These are phyloP conservation scores for Calliphora vomitoria DNA, from an alignment of 2,888 invertebrate genomes.

Conservation along the genomic window DNA sequence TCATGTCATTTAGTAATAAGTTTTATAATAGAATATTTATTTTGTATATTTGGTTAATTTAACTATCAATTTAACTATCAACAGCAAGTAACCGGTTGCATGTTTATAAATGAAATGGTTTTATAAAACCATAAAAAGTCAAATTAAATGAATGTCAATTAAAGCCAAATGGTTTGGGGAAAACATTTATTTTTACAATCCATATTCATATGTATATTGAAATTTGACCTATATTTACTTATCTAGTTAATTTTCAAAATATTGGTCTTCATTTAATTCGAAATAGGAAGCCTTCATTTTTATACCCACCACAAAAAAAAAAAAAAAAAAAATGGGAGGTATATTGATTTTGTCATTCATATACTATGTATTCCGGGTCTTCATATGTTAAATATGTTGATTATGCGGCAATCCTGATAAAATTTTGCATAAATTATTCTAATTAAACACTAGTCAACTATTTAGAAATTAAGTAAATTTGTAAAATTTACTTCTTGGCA, in stretches of 20 bases:
- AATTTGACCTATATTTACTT: no score
- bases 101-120: constrained; percentile 31
- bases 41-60: constrained; percentile 27
- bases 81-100: constrained; percentile 33
- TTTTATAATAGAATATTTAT: neutral
- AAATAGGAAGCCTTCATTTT: no score
- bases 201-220: no score
- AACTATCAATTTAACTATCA: constrained; percentile 3
- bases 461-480: constrained; percentile 58
- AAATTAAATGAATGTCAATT: neutral
- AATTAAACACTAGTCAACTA: constrained; percentile 65
- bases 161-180: neutral
- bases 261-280: no score
- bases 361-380: no score
- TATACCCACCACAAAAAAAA: no score
- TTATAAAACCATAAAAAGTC: constrained; percentile 1
- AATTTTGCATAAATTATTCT: no score
- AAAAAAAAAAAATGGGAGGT: no score
- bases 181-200: neutral
- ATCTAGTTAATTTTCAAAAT: no score
- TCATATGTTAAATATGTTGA: no score
- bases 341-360: no score
- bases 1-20: constrained; percentile 32
- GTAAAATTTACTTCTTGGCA: constrained; percentile 84
- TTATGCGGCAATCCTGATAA: no score